Base-by-base conservation (phyloP, 2,797 vertebrate species). In the Sebastes kiyomatsui region DNA sequence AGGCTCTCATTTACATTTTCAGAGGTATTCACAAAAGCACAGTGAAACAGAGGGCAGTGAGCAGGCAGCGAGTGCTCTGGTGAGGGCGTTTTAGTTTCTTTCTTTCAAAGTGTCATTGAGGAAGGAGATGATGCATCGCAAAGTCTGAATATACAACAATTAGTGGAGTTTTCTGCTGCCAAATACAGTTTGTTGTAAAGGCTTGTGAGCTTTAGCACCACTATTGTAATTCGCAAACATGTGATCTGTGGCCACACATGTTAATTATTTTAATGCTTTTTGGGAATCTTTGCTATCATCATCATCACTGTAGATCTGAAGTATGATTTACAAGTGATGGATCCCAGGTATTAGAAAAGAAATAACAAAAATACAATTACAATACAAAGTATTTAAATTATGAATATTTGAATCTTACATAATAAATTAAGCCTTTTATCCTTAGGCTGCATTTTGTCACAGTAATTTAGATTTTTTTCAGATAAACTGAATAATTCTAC, bases 1-100 rank as follows among this genome's bases (percentile, higher is more conserved):
- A 82, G 86, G 77, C 74, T 70, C 77, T 79, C 88, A 88, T 91
- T 91, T 90, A 80, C 86, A 82, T 87, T 87, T 88, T 83, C 85
- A 77, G 60, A 85, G 80, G 82, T 89, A 77, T 86, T 72, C 87
- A 87, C 93, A 86, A 67, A 83, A 68, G 92, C 86, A 23, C 86
- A 75, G 83, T 81, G 83, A 91, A 90, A 90, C 72, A 66, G 75
- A 83, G 88, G 89, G 74, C 72, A 59, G 64, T 7, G 72, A 87
- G 80, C 69, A 77, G 89, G 73, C 69, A 49, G 62, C 9, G 72
- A 87, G 81, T 64, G 77, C 72, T 83, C 83, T 80, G 56, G 35
- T 30, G 80, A 83, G 79, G 72, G 35, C 25, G 6, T 61, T 89
- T 90, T 42, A 27, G 46, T 75, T 83, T 77, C 49, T 72, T 83